These are phyloP conservation scores for Danio jaintianensis DNA, from an alignment of 2,797 vertebrate species.

Conservation along the genomic window DNA sequence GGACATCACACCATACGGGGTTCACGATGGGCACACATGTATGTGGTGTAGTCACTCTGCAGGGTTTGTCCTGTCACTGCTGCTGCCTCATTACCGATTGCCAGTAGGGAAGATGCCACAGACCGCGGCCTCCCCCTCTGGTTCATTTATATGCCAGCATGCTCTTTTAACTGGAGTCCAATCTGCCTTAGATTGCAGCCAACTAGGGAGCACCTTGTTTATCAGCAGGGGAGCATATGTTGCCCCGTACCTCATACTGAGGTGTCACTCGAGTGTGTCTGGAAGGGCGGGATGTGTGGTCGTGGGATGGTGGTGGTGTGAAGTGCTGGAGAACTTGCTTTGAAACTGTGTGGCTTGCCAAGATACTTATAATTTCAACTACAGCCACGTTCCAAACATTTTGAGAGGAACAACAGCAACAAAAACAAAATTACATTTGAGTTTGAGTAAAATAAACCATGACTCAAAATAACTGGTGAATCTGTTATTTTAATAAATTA, in stretches of 20 bases:
- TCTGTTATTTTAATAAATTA: not conserved
- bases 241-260: conserved; percentile 30
- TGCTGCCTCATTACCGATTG: conserved; percentile 34
- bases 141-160: conserved; percentile 60
- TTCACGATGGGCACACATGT: conserved; percentile 1
- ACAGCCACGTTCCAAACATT: not conserved
- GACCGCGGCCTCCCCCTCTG: conserved; percentile 36
- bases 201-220: conserved; percentile 53
- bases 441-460: not conserved
- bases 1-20: conserved; percentile 4
- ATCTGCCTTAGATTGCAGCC: conserved; percentile 54
- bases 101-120: conserved; percentile 39
- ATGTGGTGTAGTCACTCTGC: conserved; percentile 35
- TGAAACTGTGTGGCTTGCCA: not conserved
- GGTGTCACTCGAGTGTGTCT: conserved; percentile 36
- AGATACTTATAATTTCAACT: not conserved
- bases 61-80: conserved; percentile 36
- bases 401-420: not conserved
- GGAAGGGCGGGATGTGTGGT: conserved; percentile 12
- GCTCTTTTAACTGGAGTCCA: conserved; percentile 59
- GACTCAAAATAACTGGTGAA: not conserved
- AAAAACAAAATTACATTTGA: not conserved
- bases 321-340: conserved; percentile 7
- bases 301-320: conserved; percentile 5
- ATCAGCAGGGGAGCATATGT: conserved; percentile 59